These are phyloP conservation scores for Macquaria ambigua DNA, from an alignment of 2,113 vertebrate species.

Conservation along the genomic window DNA sequence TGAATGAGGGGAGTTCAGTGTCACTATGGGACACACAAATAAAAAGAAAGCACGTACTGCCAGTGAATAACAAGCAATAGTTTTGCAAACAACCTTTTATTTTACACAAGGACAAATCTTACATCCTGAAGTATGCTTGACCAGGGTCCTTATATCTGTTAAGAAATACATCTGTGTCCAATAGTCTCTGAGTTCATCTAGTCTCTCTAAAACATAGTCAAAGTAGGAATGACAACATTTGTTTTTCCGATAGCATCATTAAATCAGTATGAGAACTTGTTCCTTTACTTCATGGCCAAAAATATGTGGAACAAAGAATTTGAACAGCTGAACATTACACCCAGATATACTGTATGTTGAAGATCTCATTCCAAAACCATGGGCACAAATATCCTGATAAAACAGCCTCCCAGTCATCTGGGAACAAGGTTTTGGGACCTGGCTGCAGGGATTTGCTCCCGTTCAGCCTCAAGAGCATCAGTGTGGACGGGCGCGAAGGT, in stretches of 20 bases:
- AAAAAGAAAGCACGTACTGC: not conserved
- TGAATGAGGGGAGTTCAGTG: constrained; percentile 1
- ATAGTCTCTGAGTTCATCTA: not conserved
- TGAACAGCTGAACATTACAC: not conserved
- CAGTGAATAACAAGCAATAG: not conserved
- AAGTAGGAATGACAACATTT: not conserved
- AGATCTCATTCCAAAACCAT: not conserved
- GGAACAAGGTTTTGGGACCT: too few species aligned
- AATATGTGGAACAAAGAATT: not conserved
- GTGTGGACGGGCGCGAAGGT: too few species aligned
- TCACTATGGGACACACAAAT: not conserved
- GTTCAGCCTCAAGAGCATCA: too few species aligned
- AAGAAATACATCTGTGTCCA: not conserved
- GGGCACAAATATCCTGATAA: not conserved
- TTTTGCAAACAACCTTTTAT: not conserved
- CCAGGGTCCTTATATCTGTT: not conserved
- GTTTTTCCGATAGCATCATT: not conserved
- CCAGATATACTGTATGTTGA: not conserved
- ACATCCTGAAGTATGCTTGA: not conserved
- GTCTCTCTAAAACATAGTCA: too few species aligned
- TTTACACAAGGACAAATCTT: not conserved
- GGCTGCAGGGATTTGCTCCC: too few species aligned
- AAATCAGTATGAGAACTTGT: not conserved
- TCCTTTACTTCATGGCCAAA: not conserved
- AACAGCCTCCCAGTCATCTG: too few species aligned